phyloP scores from a whole-genome alignment of 2,888 invertebrate genomes.

The Cataglyphis altisquamis region DNA sequence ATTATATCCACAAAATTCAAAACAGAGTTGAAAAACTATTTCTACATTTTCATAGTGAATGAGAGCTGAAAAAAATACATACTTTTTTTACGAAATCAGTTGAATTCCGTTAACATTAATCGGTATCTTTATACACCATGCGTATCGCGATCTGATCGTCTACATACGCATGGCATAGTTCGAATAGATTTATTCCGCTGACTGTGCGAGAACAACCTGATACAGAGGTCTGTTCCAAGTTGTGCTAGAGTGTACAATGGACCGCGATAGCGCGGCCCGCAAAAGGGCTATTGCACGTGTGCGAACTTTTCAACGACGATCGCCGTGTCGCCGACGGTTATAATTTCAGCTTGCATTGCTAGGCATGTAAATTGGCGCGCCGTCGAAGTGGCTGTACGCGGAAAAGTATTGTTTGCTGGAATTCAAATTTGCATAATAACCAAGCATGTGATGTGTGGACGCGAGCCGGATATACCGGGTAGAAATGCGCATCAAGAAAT shows the following conservation, averaged over 20 bases:
- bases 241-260: slow-evolving; percentile 26
- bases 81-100: slow-evolving; percentile 20
- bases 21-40: neutral
- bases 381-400: slow-evolving; percentile 57
- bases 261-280: slow-evolving; percentile 35
- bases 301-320: slow-evolving; percentile 61
- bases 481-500: slow-evolving; percentile 49
- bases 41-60: neutral
- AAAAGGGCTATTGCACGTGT: slow-evolving; percentile 62
- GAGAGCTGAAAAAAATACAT: neutral
- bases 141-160: slow-evolving; percentile 6
- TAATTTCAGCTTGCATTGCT: slow-evolving; percentile 63
- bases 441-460: slow-evolving; percentile 60
- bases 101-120: slow-evolving; percentile 43
- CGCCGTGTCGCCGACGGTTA: slow-evolving; percentile 46
- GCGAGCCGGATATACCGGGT: slow-evolving; percentile 66
- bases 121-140: slow-evolving; percentile 35
- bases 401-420: slow-evolving; percentile 78
- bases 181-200: slow-evolving; percentile 24
- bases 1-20: neutral
- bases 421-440: slow-evolving; percentile 81
- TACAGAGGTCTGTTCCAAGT: slow-evolving; percentile 19
- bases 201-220: neutral
- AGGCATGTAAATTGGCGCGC: slow-evolving; percentile 70
- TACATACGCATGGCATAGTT: slow-evolving; percentile 7